Conservation (phyloP, 2,797 vertebrate species). For the Pelobates cultripes region DNA sequence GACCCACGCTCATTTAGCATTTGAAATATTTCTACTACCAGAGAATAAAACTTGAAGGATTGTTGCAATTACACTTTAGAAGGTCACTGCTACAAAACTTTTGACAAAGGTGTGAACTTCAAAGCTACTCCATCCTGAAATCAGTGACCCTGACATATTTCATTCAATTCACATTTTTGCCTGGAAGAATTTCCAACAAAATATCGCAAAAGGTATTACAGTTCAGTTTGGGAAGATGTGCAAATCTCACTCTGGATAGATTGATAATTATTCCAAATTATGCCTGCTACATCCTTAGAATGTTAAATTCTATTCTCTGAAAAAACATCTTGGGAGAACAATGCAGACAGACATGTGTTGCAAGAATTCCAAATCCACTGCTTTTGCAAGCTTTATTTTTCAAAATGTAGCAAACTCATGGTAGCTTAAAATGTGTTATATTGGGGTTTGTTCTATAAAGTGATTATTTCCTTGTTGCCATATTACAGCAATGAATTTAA, state of each 20-base stretch:
- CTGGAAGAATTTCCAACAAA: background rate
- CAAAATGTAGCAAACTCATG: no score
- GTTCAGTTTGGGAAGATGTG: background rate
- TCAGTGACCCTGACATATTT: slow-evolving; percentile 34
- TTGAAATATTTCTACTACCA: slow-evolving; percentile 56
- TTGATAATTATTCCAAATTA: background rate
- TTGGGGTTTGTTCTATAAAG: no score
- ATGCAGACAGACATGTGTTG: background rate
- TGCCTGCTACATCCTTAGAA: background rate
- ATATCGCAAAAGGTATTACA: background rate
- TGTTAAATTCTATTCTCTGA: background rate
- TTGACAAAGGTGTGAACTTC: slow-evolving; percentile 54
- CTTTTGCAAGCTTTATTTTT: no score
- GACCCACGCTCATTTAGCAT: slow-evolving; percentile 56
- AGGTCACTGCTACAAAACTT: slow-evolving; percentile 36
- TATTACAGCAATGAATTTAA: no score
- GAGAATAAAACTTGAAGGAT: slow-evolving; percentile 54
- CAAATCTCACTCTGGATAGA: slow-evolving; percentile 25
- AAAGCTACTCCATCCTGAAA: background rate
- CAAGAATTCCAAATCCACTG: background rate
- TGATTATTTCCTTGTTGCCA: no score
- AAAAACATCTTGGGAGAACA: background rate
- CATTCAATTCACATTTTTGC: background rate
- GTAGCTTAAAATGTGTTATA: no score
- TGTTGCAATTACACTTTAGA: slow-evolving; percentile 41